A percentile compares a stretch with the other conserved stretches of the same genome.
phyloP scores from a whole-genome alignment of 2,888 invertebrate genomes.

The Phoenoteleia sp. region DNA sequence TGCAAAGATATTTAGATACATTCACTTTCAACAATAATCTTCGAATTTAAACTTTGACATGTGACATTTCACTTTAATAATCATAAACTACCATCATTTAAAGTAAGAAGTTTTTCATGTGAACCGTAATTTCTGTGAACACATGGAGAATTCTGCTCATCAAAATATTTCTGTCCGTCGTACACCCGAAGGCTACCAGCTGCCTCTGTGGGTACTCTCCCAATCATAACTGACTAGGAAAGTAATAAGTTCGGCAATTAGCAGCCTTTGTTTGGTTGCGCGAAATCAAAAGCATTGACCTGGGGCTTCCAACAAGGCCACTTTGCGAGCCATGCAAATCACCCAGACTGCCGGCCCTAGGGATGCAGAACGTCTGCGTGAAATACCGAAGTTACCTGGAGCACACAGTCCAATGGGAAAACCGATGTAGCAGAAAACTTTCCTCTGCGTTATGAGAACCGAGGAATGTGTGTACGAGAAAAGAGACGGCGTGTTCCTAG shows the following conservation, averaged over 20 bases:
- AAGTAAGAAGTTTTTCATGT: no score
- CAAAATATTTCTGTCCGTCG: no score
- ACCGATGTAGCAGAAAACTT: conserved; percentile 48
- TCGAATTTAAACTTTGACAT: no score
- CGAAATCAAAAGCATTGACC: conserved; percentile 3
- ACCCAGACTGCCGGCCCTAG: conserved; percentile 20
- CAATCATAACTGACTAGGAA: no score
- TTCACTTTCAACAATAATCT: no score
- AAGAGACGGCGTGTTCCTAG: conserved; percentile 6
- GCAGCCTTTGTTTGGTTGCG: conserved; percentile 2
- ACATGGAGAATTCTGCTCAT: no score
- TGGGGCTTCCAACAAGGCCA: conserved; percentile 24
- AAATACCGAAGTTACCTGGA: conserved; percentile 54
- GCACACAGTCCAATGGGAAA: conserved; percentile 46
- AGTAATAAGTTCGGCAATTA: conserved; percentile 1
- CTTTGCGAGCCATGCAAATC: conserved; percentile 61
- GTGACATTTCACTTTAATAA: no score
- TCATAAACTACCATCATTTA: no score
- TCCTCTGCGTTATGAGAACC: conserved; percentile 34
- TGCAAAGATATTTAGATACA: no score
- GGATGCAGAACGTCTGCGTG: conserved; percentile 40
- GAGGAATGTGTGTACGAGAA: neutral
- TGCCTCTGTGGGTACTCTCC: no score
- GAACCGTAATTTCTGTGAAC: no score
- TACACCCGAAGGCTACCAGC: no score